phyloP scores from a whole-genome alignment of 2,113 vertebrate species.

The Notothenia coriiceps region DNA sequence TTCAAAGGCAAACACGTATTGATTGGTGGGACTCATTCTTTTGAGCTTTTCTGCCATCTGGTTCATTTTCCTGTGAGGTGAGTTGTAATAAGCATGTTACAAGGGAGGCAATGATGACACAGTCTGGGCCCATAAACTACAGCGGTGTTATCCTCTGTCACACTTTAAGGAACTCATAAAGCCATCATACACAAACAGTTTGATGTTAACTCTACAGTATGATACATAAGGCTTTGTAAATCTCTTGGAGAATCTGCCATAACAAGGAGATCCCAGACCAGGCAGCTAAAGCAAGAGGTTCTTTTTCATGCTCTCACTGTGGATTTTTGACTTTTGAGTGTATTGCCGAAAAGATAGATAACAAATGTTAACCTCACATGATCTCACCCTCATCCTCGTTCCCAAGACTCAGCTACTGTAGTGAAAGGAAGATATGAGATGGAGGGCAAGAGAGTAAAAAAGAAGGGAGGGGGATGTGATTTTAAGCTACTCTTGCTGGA shows the following conservation, averaged over 20 bases:
- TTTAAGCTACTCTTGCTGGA: constrained; percentile 16
- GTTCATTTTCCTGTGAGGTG: constrained; percentile 78
- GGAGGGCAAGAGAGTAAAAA: constrained; percentile 20
- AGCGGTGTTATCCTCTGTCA: constrained; percentile 58
- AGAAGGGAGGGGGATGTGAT: not conserved
- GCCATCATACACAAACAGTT: constrained; percentile 42
- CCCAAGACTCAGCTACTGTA: constrained; percentile 35
- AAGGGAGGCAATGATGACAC: constrained; percentile 68
- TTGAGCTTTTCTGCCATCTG: constrained; percentile 77
- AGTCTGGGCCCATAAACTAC: constrained; percentile 61
- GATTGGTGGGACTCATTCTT: constrained; percentile 82
- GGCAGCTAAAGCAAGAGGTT: constrained; percentile 31
- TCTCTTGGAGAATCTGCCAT: constrained; percentile 25
- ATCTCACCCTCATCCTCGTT: constrained; percentile 46
- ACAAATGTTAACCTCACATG: constrained; percentile 40
- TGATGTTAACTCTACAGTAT: constrained; percentile 46
- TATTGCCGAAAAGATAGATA: constrained; percentile 34
- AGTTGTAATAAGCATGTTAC: constrained; percentile 81
- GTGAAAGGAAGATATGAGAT: constrained; percentile 28
- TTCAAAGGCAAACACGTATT: constrained; percentile 83
- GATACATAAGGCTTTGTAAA: constrained; percentile 18
- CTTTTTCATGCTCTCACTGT: constrained; percentile 25
- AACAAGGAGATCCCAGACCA: constrained; percentile 20
- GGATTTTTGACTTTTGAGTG: constrained; percentile 34
- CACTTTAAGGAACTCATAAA: constrained; percentile 50